Base-by-base conservation (phyloP, 1,140 invertebrate genomes). In the Anagrus nilaparvatae region DNA sequence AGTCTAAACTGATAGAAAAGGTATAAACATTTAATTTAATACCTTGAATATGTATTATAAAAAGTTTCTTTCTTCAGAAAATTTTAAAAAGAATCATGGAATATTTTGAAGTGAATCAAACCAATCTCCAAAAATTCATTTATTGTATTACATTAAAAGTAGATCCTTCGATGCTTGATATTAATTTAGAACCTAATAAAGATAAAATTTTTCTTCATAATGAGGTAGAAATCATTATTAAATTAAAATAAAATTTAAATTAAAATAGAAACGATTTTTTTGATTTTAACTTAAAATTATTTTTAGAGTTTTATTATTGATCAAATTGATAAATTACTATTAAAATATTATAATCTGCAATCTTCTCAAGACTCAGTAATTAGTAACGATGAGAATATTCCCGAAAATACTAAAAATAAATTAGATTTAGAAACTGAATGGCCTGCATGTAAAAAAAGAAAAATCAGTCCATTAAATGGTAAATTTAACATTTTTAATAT, bases 171-270 rank as follows among this genome's bases (percentile, higher is more conserved):
- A 49, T 63, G 24, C 33, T 79, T 19, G 79, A 81, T 62, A 65
- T 79, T 8, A 81, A 81, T 61, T 48, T 79, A 27, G 77, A 81
- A 48, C 78, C 78, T 5, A 78, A 79, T 55, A 81, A 81, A 61
- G 72, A 71, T 33, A 59, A 60, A 59, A 61, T 80, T 16, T 55
- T 77, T 19, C 53, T 81, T 12, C 69, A 70, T 36, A 63, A 75
- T 50, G 59, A 74, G 51, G 58, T 62, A 49, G 46, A 37, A 23
- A 34, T 48, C 25, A 35, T 32, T 23, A 12, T 9, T 16, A 34
- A n/a, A 28, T 40, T 39, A 16, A 4, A 37, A 7, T 12, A 37
- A 37, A 37, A 17, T 29, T 35, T 44, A 4, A 43, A 43, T 12
- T 19, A 21, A 24, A 20, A 35, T 46, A 36, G n/a, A n/a, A n/a